These are phyloP conservation scores for Platysteira castanea DNA, from an alignment of 2,113 vertebrate species.

Conservation along the genomic window DNA sequence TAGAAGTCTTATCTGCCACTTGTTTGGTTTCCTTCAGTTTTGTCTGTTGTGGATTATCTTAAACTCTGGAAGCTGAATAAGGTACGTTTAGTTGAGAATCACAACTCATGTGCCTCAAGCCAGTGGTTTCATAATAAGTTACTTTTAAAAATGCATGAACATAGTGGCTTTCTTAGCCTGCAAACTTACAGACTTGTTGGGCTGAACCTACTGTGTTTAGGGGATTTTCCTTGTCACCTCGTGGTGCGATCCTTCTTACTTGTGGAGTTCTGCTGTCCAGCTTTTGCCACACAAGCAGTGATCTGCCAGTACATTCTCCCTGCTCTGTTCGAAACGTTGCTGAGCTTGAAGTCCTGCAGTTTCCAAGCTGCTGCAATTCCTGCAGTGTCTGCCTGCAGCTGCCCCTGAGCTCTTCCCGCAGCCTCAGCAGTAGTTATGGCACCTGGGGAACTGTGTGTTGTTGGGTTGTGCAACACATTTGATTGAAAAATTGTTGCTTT, in stretches of 20 bases:
- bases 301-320: fast-evolving
- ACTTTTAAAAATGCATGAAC: not conserved
- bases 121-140: not conserved
- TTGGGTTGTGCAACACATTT: not conserved
- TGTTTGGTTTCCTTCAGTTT: not conserved
- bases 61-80: not conserved
- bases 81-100: not conserved
- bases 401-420: not conserved
- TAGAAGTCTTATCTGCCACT: not conserved
- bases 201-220: fast-evolving
- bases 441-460: not conserved
- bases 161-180: not conserved
- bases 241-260: fast-evolving
- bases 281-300: not conserved
- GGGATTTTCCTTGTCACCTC: not conserved
- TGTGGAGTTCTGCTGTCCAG: fast-evolving
- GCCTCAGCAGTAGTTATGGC: not conserved
- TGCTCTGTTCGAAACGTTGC: not conserved
- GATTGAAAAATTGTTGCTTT: not conserved
- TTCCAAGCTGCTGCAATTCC: not conserved
- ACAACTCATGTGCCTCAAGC: fast-evolving
- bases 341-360: not conserved
- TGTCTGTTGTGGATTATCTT: not conserved
- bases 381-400: not conserved
- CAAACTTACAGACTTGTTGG: not conserved